Base-by-base conservation (phyloP, 2,113 vertebrate species). In the Ardeotis arabs region DNA sequence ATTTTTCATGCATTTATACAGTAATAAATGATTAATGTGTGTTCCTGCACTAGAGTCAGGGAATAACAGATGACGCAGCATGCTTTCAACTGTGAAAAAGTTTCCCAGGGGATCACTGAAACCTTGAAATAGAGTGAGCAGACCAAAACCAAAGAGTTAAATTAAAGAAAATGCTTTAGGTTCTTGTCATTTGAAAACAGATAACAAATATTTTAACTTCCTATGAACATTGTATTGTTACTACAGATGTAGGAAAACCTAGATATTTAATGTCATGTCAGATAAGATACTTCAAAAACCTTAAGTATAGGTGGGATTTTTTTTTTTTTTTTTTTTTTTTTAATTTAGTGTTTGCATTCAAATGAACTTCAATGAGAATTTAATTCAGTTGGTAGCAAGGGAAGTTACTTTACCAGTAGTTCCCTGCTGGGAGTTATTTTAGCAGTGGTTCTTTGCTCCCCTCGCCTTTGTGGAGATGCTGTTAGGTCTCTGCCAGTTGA, bases 1-100 rank as follows among this genome's bases (percentile, higher is more conserved):
- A 97, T 97, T 92, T 97, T 97, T 97, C 84, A 97, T 97, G 90
- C 91, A 89, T 96, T 95, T 95, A 94, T 96, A 92, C 86, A 87
- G 91, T 84, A 78, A 90, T 97, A 78, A 97, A 97, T 97, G 84
- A 97, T 97, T 97, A 88, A 97, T 95, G 68, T 63, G 29, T 87
- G 68, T 90, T 96, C 63, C 78, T 94, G 77, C 80, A 78, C 80
- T 90, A 45, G 19, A 82, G 53, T 90, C 87, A 37, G 58, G 29
- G 62, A 92, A 88, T 96, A 96, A 87, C 76, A 96, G 89, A 82
- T 94, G 94, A 89, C 75, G 91, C 85, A 67, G 72, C 84, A 70
- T 74, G 80, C 87, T 95, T 93, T 97, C 74, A 76, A 15, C 78
- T 82, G 53, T 84, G 88, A 93, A 93, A 86, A 95, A 82, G 39